Evolutionary conservation across 2,113 vertebrate genomes (phyloP).

Genomic region (Gopherus flavomarginatus): DNA sequence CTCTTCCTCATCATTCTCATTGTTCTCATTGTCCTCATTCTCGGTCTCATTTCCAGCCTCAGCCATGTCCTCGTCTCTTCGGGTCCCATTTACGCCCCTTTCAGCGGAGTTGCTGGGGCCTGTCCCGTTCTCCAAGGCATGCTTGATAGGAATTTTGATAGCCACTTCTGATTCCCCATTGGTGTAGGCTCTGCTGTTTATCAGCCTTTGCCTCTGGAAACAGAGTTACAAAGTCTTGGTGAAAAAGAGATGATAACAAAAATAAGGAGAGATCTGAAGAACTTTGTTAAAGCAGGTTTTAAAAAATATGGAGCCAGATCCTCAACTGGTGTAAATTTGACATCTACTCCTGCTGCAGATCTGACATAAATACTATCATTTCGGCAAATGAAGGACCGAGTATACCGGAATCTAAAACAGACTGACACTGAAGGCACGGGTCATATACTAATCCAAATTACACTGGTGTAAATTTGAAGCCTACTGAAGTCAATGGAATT

Average conservation of each 20-base stretch:
- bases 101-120: constrained; percentile 77
- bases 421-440: neutral
- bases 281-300: neutral
- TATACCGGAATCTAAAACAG: neutral
- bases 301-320: neutral
- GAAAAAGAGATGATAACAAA: neutral
- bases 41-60: constrained; percentile 88
- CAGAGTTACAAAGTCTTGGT: constrained; percentile 15
- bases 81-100: constrained; percentile 68
- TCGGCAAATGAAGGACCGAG: neutral
- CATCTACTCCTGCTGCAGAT: neutral
- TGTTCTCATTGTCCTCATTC: constrained; percentile 91
- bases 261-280: neutral
- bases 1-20: constrained; percentile 91
- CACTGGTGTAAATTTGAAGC: neutral
- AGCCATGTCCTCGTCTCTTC: constrained; percentile 76
- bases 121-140: constrained; percentile 89
- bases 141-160: constrained; percentile 86
- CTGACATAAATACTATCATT: neutral
- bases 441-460: neutral
- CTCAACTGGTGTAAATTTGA: accelerated
- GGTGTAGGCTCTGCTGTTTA: constrained; percentile 88
- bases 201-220: constrained; percentile 93
- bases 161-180: constrained; percentile 93
- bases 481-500: neutral